Base-by-base conservation (phyloP, 1,140 invertebrate species). In the Microvelia longipes region DNA sequence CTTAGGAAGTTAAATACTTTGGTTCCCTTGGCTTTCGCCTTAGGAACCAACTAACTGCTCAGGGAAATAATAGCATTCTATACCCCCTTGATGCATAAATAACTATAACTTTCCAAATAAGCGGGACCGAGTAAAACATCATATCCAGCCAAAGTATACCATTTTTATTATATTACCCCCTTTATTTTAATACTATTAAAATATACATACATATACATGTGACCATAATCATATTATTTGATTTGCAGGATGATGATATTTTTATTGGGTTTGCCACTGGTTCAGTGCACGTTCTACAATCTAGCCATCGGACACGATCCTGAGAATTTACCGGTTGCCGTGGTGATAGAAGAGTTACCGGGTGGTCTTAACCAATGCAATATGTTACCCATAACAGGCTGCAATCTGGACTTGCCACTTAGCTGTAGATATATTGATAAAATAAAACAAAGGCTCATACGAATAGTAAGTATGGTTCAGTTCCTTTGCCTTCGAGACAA, bases 231-330 rank as follows among this genome's bases (percentile, higher is more conserved):
- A 50, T 69, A 24, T 69, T 2, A 28, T 63, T 2, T 19, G 29
- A 26, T 69, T 80, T 82, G 35, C 76, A 92, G 90, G 2, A 85
- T 94, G 69, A 88, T 95, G 83, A 76, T 90, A 28, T 96, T 97
- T 79, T 90, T 96, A 75, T 88, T 96, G 71, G 88, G 91, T 28
- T 81, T 98, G 65, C 95, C 95, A 0, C 86, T 93, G 0, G 86
- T 92, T 30, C 93, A 98, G 83, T 94, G 96, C 71, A 84, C 95
- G 28, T 81, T 98, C 15, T 98, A 97, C 81, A 97, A 94, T 79
- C 77, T 95, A 68, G 92, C 94, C 24, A 94, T 98, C 71, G 95
- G 95, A 13, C 88, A 90, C 71, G 90, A 94, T 76, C 94, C 95
- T 0, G 83, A 85, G 62, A 87, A 89, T 24, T 81, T 98, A 1